These are phyloP conservation scores for Phyllotreta cruciferae DNA, from an alignment of 2,888 invertebrate genomes.

Conservation along the genomic window DNA sequence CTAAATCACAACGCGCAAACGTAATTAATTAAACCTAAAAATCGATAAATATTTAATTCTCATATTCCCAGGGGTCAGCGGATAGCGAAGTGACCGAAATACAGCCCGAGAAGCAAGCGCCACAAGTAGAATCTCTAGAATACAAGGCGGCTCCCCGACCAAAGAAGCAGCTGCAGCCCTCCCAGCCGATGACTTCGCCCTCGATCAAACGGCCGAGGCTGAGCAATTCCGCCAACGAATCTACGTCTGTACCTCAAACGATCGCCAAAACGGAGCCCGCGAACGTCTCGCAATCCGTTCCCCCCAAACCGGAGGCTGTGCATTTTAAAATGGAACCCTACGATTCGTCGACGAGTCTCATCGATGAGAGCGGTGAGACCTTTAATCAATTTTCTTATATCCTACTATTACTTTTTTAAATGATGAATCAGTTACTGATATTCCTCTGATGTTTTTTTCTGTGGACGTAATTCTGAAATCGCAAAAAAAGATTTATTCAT, in stretches of 20 bases:
- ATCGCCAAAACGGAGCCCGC: constrained; percentile 32
- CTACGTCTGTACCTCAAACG: constrained; percentile 23
- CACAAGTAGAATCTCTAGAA: constrained; percentile 38
- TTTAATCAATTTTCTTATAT: not conserved
- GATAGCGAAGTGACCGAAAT: constrained; percentile 45
- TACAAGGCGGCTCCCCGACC: constrained; percentile 42
- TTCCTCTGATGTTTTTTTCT: constrained; percentile 26
- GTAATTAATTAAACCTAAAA: not conserved
- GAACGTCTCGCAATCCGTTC: constrained; percentile 8
- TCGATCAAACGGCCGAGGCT: constrained; percentile 48
- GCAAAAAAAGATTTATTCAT: not conserved
- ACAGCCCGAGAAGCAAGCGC: constrained; percentile 38
- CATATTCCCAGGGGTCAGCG: constrained; percentile 45
- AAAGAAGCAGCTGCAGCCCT: constrained; percentile 46
- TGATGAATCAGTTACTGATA: constrained; percentile 36
- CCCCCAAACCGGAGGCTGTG: constrained; percentile 41
- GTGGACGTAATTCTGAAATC: constrained; percentile 37
- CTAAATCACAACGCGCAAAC: not conserved
- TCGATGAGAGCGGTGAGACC: constrained; percentile 45
- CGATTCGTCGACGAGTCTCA: constrained; percentile 50
- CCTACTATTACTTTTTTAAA: not conserved
- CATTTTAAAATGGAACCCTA: constrained; percentile 59
- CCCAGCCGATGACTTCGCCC: constrained; percentile 40
- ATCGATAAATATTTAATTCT: not conserved
- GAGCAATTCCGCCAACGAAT: constrained; percentile 39